Percentiles rank a stretch among this genome's conserved stretches.
Conservation (phyloP, 2,797 vertebrate genomes). For the Myotis daubentonii region DNA sequence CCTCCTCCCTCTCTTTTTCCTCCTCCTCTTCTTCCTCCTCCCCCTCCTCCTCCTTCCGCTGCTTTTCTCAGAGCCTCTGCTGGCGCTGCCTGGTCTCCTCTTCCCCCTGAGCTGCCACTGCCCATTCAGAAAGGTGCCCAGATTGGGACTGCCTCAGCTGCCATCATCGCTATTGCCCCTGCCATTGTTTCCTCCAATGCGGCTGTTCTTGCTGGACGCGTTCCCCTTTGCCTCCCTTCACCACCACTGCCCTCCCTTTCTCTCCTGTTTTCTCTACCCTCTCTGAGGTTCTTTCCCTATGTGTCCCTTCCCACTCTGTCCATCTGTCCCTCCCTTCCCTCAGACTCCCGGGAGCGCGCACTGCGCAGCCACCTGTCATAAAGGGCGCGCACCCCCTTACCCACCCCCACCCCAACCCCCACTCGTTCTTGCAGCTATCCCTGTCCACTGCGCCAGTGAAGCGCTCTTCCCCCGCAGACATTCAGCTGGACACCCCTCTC, state of each 20-base stretch:
- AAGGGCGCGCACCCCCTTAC: constrained; percentile 88
- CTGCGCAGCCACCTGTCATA: constrained; percentile 90
- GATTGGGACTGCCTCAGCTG: constrained; percentile 54
- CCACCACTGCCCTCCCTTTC: constrained; percentile 69
- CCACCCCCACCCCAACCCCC: constrained; percentile 69
- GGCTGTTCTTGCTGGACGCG: constrained; percentile 82
- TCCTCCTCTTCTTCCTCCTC: constrained; percentile 29
- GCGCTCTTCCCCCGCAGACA: constrained; percentile 19
- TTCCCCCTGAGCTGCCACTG: constrained; percentile 76
- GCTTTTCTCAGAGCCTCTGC: constrained; percentile 70
- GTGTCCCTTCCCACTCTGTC: constrained; percentile 44
- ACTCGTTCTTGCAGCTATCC: constrained; percentile 63
- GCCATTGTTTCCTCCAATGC: constrained; percentile 79
- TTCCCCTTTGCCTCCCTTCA: constrained; percentile 76
- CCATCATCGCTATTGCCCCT: constrained; percentile 79
- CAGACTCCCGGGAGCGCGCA: constrained; percentile 80
- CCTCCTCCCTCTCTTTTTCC: neutral
- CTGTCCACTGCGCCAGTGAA: constrained; percentile 55
- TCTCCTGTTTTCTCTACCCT: constrained; percentile 78
- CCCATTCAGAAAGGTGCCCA: constrained; percentile 81
- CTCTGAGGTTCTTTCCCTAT: constrained; percentile 51
- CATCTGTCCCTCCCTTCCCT: constrained; percentile 64
- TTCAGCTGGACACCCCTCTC: constrained; percentile 64
- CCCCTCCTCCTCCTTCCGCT: constrained; percentile 54
- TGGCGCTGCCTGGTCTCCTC: constrained; percentile 76